Conservation (phyloP, 37 sponge, comb jelly and placozoan species). For the Mnemiopsis leidyi region DNA sequence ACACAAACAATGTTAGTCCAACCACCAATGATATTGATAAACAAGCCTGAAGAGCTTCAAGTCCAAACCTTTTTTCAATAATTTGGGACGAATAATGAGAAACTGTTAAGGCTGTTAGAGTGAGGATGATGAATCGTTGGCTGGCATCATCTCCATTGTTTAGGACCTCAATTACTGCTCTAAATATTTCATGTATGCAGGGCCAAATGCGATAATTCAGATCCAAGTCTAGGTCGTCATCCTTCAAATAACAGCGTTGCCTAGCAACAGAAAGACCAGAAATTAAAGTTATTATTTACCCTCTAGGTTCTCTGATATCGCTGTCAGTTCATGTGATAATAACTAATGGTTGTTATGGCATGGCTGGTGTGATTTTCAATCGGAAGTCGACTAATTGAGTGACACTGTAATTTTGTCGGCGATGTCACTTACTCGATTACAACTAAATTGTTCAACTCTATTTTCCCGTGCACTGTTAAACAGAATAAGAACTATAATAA, state of each 20-base stretch:
- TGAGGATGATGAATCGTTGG: not conserved
- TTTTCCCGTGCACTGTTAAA: too few relatives aligned
- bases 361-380: not conserved
- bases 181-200: not conserved
- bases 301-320: not conserved
- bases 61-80: too few relatives aligned
- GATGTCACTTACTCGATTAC: too few relatives aligned
- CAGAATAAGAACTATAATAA: too few relatives aligned
- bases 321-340: not conserved
- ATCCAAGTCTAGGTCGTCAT: not conserved
- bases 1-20: too few relatives aligned
- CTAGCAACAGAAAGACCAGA: not conserved
- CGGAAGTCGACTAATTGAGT: not conserved
- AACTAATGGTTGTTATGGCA: not conserved
- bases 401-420: not conserved
- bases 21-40: too few relatives aligned
- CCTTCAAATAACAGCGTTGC: not conserved
- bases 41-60: too few relatives aligned
- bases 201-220: not conserved
- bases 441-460: too few relatives aligned
- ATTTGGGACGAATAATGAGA: too few relatives aligned
- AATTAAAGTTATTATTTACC: not conserved
- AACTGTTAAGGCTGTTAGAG: too few relatives aligned
- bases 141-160: not conserved
- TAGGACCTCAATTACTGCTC: not conserved